A percentile compares a stretch with the other conserved stretches of the same genome.
These are phyloP conservation scores for Nymphalis urticae DNA, from an alignment of 2,888 invertebrate species.

Conservation along the genomic window DNA sequence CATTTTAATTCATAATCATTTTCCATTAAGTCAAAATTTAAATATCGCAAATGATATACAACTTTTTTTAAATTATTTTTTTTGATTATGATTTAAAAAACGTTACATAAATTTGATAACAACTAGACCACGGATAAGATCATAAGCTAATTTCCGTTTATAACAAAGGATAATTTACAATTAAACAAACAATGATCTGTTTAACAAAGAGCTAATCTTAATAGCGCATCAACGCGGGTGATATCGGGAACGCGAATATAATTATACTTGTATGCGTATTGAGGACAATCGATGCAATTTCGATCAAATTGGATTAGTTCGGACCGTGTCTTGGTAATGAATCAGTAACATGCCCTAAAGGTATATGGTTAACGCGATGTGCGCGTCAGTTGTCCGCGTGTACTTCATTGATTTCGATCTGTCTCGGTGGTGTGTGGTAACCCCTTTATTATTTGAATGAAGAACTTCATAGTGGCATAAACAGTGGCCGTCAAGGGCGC, in stretches of 20 bases:
- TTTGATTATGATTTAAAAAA: no score
- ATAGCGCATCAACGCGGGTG: slow-evolving; percentile 13
- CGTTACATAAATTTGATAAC: no score
- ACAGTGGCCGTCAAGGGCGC: no score
- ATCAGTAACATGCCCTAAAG: background rate
- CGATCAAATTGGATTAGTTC: slow-evolving; percentile 13
- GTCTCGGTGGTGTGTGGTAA: no score
- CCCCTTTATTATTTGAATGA: no score
- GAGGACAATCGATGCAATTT: slow-evolving; percentile 8
- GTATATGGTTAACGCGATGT: background rate
- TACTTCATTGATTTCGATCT: no score
- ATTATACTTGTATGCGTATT: background rate
- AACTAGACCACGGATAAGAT: background rate
- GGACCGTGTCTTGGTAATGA: slow-evolving; percentile 1
- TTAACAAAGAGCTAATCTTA: slow-evolving; percentile 21
- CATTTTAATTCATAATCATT: no score
- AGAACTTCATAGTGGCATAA: no score
- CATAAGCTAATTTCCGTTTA: background rate
- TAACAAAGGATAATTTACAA: slow-evolving; percentile 4
- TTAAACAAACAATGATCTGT: slow-evolving; percentile 4
- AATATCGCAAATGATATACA: no score
- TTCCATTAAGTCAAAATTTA: no score
- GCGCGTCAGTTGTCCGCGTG: no score
- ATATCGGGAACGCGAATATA: slow-evolving; percentile 2
- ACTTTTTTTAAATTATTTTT: no score